A percentile compares a stretch with the other conserved stretches of the same genome.
Conservation (phyloP, 35 echinoderm and acorn worm species). For the Strongylocentrotus purpuratus region DNA sequence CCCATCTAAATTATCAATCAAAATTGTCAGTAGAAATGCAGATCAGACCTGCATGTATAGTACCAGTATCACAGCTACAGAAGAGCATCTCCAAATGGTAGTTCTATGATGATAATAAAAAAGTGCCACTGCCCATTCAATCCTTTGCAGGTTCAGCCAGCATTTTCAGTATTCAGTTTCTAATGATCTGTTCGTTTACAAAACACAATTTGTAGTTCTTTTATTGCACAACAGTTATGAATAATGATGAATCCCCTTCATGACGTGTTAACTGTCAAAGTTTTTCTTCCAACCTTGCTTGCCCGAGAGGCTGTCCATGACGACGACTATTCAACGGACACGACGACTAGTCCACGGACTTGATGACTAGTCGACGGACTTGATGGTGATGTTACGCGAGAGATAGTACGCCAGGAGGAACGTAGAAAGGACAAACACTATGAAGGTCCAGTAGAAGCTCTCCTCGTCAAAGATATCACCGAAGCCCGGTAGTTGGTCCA, state of each 20-base stretch:
- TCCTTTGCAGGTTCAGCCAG: neutral
- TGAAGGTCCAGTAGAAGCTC: conserved; percentile 72
- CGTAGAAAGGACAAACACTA: conserved; percentile 64
- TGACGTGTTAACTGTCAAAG: neutral
- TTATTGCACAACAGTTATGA: neutral
- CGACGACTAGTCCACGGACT: too few species aligned
- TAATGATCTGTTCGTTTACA: neutral
- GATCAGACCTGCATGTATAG: too few species aligned
- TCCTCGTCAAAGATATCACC: conserved; percentile 68
- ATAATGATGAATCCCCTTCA: neutral
- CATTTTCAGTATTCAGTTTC: neutral
- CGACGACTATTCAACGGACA: too few species aligned
- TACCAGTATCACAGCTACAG: too few species aligned
- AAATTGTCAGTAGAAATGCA: too few species aligned
- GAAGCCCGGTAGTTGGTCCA: conserved; percentile 47
- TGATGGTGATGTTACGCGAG: conserved; percentile 52
- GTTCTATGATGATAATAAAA: too few species aligned
- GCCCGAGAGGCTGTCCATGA: neutral
- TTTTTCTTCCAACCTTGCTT: neutral
- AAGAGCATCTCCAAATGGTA: too few species aligned
- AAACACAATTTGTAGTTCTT: neutral
- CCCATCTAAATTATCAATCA: too few species aligned
- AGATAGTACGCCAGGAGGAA: conserved; percentile 61
- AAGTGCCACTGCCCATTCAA: too few species aligned
- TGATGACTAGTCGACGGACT: neutral